Conservation (phyloP, 2,888 invertebrate genomes). For the Chelonus formosanus region DNA sequence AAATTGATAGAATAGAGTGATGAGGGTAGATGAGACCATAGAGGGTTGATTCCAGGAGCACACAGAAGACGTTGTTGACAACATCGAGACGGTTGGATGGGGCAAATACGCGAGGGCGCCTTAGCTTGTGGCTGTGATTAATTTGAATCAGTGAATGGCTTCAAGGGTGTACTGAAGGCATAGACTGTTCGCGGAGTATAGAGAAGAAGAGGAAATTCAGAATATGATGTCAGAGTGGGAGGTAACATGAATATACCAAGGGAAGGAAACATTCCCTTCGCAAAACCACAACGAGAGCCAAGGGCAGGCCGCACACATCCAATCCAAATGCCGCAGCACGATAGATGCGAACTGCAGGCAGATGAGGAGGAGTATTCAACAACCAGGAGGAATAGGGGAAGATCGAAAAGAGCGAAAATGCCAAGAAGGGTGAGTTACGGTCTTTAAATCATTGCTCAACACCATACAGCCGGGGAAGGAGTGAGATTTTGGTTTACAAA, state of each 20-base stretch:
- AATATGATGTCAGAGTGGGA: conserved; percentile 5
- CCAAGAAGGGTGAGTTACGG: not conserved
- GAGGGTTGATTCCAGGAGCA: conserved; percentile 14
- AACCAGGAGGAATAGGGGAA: conserved; percentile 1
- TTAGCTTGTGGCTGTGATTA: conserved; percentile 60
- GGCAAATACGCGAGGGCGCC: conserved; percentile 18
- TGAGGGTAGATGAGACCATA: conserved; percentile 31
- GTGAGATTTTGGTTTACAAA: too few species aligned
- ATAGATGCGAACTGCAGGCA: too few species aligned
- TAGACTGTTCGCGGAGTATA: conserved; percentile 12
- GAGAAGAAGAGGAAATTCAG: conserved; percentile 9
- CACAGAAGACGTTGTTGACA: conserved; percentile 11
- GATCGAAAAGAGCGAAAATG: not conserved
- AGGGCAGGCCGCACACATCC: conserved; percentile 34
- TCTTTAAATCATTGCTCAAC: too few species aligned
- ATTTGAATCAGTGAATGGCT: conserved; percentile 65
- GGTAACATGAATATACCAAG: conserved; percentile 24
- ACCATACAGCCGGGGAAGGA: too few species aligned
- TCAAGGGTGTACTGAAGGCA: conserved; percentile 45
- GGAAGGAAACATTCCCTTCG: conserved; percentile 27
- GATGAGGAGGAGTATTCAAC: conserved; percentile 12
- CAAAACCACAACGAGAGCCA: conserved; percentile 39
- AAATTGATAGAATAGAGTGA: conserved; percentile 16
- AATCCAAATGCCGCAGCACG: conserved; percentile 29
- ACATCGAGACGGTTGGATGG: conserved; percentile 23